Evolutionary conservation across 2,797 vertebrate species (phyloP), one percentile per base, ranked within the genome.

Genomic region (Oreochromis grahami): DNA sequence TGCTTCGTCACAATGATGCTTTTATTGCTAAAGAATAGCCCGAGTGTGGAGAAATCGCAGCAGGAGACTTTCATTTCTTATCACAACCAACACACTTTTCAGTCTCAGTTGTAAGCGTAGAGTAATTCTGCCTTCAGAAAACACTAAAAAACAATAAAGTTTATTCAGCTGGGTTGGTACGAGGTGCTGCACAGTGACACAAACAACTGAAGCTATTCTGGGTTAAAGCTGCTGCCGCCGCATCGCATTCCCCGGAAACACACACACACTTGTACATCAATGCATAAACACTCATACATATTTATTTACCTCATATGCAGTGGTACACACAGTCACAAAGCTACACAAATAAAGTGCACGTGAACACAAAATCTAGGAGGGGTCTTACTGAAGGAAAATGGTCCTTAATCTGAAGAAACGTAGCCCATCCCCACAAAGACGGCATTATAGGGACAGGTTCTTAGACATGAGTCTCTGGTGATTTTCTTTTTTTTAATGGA

Each of bases 121-220:
- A 83, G 68, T 58, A 81, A 86, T 76, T 81, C 56, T 80, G 65
- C 55, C 77, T 51, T 86, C 60, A 74, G 78, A 81, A 83, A 65
- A 83, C 60, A 74, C 53, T 4, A 17, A 79, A 78, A 81, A 88
- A 89, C 86, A 92, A 84, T 58, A 65, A 65, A 53, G 78, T 89
- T 91, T 86, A 90, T 89, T 91, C 78, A 87, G 85, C 50, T 77
- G 63, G 52, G 19, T 56, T 83, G 80, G 65, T 85, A 74, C 68
- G 32, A 53, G 43, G 6, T 38, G 63, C 76, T 32, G 84, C 53
- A 48, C 6, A 29, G 21, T 77, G 72, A 76, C 43, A 84, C 82
- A 86, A 84, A 88, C 80, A 79, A 51, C 55, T 6, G 21, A 63
- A 36, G 53, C 55, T 86, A 76, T 77, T 90, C 85, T 76, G 29